These are phyloP conservation scores for Zygaena filipendulae DNA, from an alignment of 2,888 invertebrate genomes.

Conservation along the genomic window DNA sequence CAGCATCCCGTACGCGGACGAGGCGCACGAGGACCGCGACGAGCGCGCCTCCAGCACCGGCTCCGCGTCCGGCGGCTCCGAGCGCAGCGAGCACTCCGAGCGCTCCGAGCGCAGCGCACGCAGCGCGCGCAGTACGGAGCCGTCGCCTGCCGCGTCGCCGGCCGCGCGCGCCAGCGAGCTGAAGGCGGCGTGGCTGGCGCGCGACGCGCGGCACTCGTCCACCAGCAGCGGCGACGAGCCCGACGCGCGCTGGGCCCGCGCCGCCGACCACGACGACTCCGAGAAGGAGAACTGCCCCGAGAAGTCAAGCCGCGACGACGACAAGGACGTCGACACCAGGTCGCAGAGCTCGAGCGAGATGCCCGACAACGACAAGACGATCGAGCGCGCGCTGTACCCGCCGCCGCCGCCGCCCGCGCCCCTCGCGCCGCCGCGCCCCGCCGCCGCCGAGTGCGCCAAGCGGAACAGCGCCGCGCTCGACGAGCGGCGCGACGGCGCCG, in stretches of 20 bases:
- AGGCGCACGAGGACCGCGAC: conserved; percentile 69
- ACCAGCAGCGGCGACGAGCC: conserved; percentile 40
- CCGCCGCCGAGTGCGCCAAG: conserved; percentile 29
- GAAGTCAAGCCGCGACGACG: conserved; percentile 66
- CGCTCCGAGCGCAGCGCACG: conserved; percentile 19
- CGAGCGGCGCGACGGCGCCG: conserved; percentile 18
- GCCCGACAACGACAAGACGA: conserved; percentile 50
- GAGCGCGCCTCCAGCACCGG: conserved; percentile 38
- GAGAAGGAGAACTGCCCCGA: conserved; percentile 48
- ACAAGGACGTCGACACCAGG: conserved; percentile 81
- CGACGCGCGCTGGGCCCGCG: conserved; percentile 15
- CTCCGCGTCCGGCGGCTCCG: conserved; percentile 37
- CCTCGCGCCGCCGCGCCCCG: conserved; percentile 17
- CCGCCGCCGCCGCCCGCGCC: conserved; percentile 14
- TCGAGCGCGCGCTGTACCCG: conserved; percentile 23
- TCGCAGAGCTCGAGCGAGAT: conserved; percentile 60
- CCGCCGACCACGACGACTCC: conserved; percentile 42
- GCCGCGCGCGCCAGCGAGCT: conserved; percentile 44
- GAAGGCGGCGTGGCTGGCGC: conserved; percentile 57
- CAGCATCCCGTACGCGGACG: conserved; percentile 78
- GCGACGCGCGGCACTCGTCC: conserved; percentile 45
- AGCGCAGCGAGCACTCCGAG: conserved; percentile 20
- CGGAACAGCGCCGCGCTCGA: conserved; percentile 32
- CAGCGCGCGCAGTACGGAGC: conserved; percentile 24
- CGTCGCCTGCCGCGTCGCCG: conserved; percentile 16